phyloP scores from a whole-genome alignment of 2,888 invertebrate genomes.

The Hirtodrosophila histrioides region DNA sequence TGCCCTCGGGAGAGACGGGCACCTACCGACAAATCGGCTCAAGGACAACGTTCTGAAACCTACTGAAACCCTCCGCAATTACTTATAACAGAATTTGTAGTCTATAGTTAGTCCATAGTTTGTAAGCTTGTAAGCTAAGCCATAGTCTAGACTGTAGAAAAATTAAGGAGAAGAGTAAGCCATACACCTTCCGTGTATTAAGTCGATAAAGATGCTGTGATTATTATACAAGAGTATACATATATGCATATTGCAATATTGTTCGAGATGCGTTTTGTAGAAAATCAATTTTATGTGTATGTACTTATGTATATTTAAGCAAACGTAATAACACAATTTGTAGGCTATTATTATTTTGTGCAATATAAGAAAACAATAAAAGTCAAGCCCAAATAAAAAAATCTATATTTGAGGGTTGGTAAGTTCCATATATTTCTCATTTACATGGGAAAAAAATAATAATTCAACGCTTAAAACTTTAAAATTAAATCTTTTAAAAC shows the following conservation, averaged over 20 bases:
- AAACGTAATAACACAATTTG: conserved; percentile 43
- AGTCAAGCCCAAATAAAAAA: not conserved
- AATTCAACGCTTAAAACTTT: too few relatives aligned
- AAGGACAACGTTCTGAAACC: conserved; percentile 63
- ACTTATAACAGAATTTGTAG: conserved; percentile 40
- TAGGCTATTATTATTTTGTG: conserved; percentile 35
- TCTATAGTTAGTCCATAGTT: conserved; percentile 43
- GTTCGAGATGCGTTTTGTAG: conserved; percentile 45
- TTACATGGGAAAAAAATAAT: too few relatives aligned
- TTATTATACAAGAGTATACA: conserved; percentile 57
- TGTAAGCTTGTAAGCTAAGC: conserved; percentile 62
- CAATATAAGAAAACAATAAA: conserved; percentile 54
- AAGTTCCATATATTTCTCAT: too few relatives aligned
- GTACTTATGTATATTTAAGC: conserved; percentile 65
- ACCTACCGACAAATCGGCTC: conserved; percentile 72
- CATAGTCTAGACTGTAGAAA: conserved; percentile 55
- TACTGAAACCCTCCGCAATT: conserved; percentile 24
- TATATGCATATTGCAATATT: conserved; percentile 36
- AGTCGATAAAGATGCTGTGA: conserved; percentile 82
- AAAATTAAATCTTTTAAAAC: too few relatives aligned
- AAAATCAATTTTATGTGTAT: conserved; percentile 61
- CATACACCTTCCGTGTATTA: conserved; percentile 46
- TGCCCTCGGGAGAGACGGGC: conserved; percentile 70
- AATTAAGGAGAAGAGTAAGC: conserved; percentile 48
- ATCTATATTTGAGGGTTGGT: too few relatives aligned